Evolutionary conservation across 1,140 invertebrate species (phyloP), one percentile per base, ranked within the genome.

Genomic region (Lepidurus packardi): DNA sequence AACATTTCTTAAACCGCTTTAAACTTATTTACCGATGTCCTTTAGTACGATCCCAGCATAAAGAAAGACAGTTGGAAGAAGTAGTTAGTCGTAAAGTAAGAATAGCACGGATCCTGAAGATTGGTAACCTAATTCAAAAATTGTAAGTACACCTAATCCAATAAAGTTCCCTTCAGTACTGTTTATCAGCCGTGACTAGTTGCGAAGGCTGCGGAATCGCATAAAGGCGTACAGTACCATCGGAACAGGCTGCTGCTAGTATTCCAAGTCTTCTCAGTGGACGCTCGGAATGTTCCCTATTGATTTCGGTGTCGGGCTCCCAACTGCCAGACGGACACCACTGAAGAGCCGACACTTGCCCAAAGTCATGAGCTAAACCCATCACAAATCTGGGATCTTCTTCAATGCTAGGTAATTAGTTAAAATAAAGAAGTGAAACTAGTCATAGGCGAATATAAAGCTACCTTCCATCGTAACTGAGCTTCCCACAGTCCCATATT

Each of bases 281-380:
- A 76, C 80, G 77, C 16, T 47, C 25, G 9, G 13, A 9, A 7
- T 74, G n/a, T 13, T 73, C 78, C 24, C 45, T 43, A 16, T 8
- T n/a, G 21, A 74, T 77, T 43, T 81, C 65, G 6, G 75, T 65
- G 44, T 83, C 76, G 76, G 85, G 81, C 76, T 89, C 86, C 79
- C 88, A 89, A 80, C 88, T 88, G 25, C 91, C 91, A 1, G 90
- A 91, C 13, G 92, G 92, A 85, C 92, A 93, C 91, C 91, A 93
- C 81, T 89, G 88, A 83, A 93, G 85, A 45, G 87, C 86, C 90
- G 90, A 92, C 13, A 92, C 84, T 9, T 87, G 87, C n/a, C 92
- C 91, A 81, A 85, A 86, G 24, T 90, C 85, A 81, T 92, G 90
- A 43, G 86, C 87, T 75, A 93, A 83, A 1, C 87, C 88, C 78